Percentiles rank a stretch among this genome's conserved stretches.
Conservation (phyloP, 2,888 invertebrate genomes). For the Eurytoma californica region DNA sequence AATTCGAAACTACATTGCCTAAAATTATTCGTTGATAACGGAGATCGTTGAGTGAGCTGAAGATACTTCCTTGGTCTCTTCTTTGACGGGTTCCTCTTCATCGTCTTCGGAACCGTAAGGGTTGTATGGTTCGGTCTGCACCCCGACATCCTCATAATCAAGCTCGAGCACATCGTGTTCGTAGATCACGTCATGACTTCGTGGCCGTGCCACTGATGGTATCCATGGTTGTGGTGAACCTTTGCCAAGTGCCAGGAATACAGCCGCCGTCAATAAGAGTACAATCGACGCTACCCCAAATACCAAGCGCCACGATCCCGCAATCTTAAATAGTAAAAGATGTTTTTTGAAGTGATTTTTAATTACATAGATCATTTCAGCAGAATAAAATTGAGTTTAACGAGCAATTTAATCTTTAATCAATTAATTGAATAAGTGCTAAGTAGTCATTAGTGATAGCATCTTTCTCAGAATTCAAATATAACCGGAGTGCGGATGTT, state of each 20-base stretch:
- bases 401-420: neutral
- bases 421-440: neutral
- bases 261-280: conserved; percentile 77
- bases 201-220: conserved; percentile 71
- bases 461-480: too few species aligned
- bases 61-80: conserved; percentile 63
- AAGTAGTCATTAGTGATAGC: neutral
- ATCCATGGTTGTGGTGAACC: conserved; percentile 80
- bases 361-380: too few species aligned
- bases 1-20: neutral
- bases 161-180: conserved; percentile 72
- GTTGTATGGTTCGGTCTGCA: conserved; percentile 72
- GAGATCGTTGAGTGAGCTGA: conserved; percentile 68
- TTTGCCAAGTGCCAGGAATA: conserved; percentile 78
- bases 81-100: conserved; percentile 59
- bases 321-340: conserved; percentile 72
- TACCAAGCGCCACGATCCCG: conserved; percentile 79
- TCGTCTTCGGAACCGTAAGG: conserved; percentile 67
- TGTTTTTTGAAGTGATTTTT: too few species aligned
- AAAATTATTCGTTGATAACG: conserved; percentile 54
- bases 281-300: conserved; percentile 79
- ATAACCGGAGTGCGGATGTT: too few species aligned
- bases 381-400: too few species aligned
- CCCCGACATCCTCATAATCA: conserved; percentile 73
- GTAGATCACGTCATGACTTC: conserved; percentile 73